These are phyloP conservation scores for Gymnorhina tibicen DNA, from an alignment of 2,113 vertebrate genomes.

Conservation along the genomic window DNA sequence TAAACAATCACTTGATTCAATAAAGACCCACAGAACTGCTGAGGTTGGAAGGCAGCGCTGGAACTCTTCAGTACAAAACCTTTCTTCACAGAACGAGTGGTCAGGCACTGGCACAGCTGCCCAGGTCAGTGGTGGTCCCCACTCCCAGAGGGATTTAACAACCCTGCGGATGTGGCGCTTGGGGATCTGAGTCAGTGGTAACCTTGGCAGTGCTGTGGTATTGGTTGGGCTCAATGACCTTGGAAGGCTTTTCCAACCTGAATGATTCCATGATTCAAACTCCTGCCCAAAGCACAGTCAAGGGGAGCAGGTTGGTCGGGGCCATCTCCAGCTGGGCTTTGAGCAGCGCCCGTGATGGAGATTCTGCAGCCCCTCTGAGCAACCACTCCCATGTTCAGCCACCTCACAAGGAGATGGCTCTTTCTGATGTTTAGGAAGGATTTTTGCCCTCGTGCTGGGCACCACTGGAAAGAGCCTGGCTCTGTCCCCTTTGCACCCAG, in stretches of 20 bases:
- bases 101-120: neutral
- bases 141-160: neutral
- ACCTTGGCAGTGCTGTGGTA: neutral
- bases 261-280: neutral
- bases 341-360: neutral
- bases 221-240: neutral
- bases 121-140: neutral
- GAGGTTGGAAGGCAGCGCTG: neutral
- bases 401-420: neutral
- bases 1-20: neutral
- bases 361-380: neutral
- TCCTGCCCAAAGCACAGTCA: neutral
- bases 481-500: neutral
- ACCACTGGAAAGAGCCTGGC: neutral
- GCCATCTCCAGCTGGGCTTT: neutral
- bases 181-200: too few relatives aligned
- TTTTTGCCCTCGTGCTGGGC: neutral
- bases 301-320: neutral
- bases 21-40: neutral
- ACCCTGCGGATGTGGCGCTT: too few relatives aligned
- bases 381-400: neutral
- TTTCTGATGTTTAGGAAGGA: neutral
- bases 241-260: neutral
- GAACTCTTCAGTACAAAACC: neutral
- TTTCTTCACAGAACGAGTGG: neutral